A percentile compares a stretch with the other conserved stretches of the same genome.
phyloP scores from a whole-genome alignment of 2,113 vertebrate species.

The Brevimyrus niger region DNA sequence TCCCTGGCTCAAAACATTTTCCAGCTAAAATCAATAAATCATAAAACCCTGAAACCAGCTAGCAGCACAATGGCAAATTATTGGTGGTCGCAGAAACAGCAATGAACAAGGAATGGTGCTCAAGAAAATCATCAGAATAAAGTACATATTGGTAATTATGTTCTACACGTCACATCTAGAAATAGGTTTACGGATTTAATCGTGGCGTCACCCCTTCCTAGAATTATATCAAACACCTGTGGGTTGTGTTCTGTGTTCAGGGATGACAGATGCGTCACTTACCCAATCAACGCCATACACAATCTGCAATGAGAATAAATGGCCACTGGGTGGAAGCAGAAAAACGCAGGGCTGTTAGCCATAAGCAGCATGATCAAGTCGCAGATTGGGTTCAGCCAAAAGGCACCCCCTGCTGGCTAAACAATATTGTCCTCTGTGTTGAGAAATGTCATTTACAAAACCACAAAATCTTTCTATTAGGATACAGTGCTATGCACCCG shows the following conservation, averaged over 20 bases:
- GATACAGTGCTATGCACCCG: background rate
- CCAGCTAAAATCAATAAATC: slow-evolving; percentile 1
- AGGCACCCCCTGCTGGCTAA: background rate
- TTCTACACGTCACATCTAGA: background rate
- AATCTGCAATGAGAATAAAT: background rate
- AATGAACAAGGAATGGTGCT: background rate
- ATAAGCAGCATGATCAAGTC: background rate
- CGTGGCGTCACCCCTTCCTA: background rate
- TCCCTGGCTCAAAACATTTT: background rate
- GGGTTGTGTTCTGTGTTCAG: background rate
- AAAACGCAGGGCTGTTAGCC: background rate
- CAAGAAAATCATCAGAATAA: background rate
- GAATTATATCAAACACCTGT: background rate
- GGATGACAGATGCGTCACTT: background rate
- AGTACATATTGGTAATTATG: background rate
- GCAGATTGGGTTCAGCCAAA: no score
- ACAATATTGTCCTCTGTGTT: background rate
- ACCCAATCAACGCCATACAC: background rate
- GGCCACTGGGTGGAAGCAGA: background rate
- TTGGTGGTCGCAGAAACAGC: background rate
- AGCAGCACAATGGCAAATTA: background rate
- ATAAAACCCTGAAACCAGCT: background rate
- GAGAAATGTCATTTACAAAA: background rate
- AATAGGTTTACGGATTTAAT: background rate
- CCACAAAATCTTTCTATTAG: background rate